Conservation (phyloP, 2,113 vertebrate species). For the Toxotes chatareus region DNA sequence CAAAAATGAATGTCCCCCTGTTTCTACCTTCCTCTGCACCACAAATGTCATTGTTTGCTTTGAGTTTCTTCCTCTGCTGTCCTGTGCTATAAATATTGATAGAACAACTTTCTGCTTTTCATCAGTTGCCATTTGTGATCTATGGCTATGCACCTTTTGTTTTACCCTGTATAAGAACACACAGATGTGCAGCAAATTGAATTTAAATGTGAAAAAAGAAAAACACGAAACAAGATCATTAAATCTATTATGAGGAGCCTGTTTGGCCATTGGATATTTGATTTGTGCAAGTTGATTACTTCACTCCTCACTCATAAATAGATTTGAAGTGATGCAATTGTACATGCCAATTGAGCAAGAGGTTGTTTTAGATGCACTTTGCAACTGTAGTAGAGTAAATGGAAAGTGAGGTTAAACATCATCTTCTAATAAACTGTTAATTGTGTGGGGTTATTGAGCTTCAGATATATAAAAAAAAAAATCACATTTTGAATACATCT, state of each 20-base stretch:
- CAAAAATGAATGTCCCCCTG: not conserved
- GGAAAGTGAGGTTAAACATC: constrained; percentile 25
- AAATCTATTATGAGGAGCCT: not conserved
- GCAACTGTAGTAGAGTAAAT: constrained; percentile 13
- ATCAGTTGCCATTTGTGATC: constrained; percentile 26
- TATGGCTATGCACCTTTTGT: constrained; percentile 45
- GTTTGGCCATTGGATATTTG: constrained; percentile 13
- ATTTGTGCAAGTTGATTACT: constrained; percentile 18
- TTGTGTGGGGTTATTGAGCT: constrained; percentile 38
- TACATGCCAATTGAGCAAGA: constrained; percentile 22
- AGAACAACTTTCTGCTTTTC: constrained; percentile 23
- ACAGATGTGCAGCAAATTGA: not conserved
- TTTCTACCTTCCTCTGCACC: constrained; percentile 14
- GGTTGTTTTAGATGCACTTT: constrained; percentile 67
- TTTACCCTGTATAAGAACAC: constrained; percentile 34
- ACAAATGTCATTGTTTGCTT: constrained; percentile 20
- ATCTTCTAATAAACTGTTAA: constrained; percentile 28
- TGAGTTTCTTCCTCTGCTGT: not conserved
- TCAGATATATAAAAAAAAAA: constrained; percentile 42
- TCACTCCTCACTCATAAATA: constrained; percentile 2
- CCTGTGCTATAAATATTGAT: constrained; percentile 22
- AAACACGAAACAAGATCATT: not conserved
- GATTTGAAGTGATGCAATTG: constrained; percentile 8
- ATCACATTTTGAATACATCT: constrained; percentile 62
- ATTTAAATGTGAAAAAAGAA: constrained; percentile 9